Base-by-base conservation (phyloP, 2,888 invertebrate genomes). In the Lasioglossum marginatum region DNA sequence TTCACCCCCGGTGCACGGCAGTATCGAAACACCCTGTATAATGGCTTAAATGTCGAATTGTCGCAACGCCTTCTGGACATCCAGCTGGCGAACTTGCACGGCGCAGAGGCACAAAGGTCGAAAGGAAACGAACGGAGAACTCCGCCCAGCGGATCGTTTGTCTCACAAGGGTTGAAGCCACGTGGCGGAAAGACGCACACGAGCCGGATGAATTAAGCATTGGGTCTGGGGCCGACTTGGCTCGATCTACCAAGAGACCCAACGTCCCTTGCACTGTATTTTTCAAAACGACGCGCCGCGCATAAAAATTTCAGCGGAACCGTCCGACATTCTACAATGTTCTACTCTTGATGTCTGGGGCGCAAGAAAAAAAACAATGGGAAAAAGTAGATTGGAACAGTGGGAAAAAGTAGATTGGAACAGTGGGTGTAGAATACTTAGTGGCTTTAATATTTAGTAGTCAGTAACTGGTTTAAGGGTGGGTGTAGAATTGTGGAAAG, bases 131-230 rank as follows among this genome's bases (percentile, higher is more conserved):
- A 91, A 92, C 90, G 91, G 88, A 80, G 89, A 91, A 89, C 94
- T 90, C 94, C 94, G 94, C 94, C 94, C 94, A 93, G 87, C 85
- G 92, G 90, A 94, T 94, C 94, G 91, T 92, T 91, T 93, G 91
- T 92, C 92, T 91, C 90, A 92, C 91, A 94, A 94, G 94, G 94
- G 94, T 94, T 94, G 94, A 82, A 90, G 89, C 89, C 93, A 93
- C 93, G 93, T 93, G 93, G 90, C 92, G 79, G 79, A 83, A 87
- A 82, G 87, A 75, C 90, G 57, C 82, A 82, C 82, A 81, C 82
- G 68, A 70, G 71, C 72, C 27, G 45, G 68, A 48, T 60, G 72
- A 72, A 87, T 72, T 77, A 74, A 88, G 81, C 76, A 81, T 43
- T 48, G 70, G 34, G 57, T 31, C 40, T 34, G 68, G 37, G 23